These are phyloP conservation scores for Corythornis madagascariensis DNA, from an alignment of 2,113 vertebrate species.

Conservation along the genomic window DNA sequence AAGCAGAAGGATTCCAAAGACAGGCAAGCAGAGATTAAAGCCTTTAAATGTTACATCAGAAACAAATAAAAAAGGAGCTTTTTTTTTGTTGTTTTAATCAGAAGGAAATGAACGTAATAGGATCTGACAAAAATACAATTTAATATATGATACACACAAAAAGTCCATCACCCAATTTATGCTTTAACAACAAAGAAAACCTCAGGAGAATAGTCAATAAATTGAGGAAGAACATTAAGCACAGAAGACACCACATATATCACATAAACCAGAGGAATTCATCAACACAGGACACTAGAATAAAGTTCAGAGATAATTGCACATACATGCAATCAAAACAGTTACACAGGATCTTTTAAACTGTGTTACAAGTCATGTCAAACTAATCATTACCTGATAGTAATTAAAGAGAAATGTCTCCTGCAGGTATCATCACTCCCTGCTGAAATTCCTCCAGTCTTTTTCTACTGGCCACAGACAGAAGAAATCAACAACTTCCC, in stretches of 20 bases:
- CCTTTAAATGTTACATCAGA: background rate
- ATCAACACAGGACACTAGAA: background rate
- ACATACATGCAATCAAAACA: background rate
- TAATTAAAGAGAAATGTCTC: constrained; percentile 38
- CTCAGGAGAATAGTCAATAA: background rate
- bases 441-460: background rate
- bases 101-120: background rate
- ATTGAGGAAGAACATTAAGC: constrained; percentile 4
- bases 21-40: background rate
- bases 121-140: constrained; percentile 3
- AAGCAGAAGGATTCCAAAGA: background rate
- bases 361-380: background rate
- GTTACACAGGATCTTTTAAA: background rate
- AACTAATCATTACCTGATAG: constrained; percentile 6
- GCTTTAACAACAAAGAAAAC: background rate
- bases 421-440: constrained; percentile 18
- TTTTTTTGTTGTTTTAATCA: background rate
- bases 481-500: background rate
- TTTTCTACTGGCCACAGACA: background rate
- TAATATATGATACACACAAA: background rate
- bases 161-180: constrained; percentile 27
- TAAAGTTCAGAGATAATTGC: constrained; percentile 4
- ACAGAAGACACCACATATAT: background rate
- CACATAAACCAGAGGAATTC: background rate
- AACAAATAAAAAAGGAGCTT: background rate